Evolutionary conservation across 2,888 invertebrate genomes (phyloP).

Genomic region (Incurvaria masculella): DNA sequence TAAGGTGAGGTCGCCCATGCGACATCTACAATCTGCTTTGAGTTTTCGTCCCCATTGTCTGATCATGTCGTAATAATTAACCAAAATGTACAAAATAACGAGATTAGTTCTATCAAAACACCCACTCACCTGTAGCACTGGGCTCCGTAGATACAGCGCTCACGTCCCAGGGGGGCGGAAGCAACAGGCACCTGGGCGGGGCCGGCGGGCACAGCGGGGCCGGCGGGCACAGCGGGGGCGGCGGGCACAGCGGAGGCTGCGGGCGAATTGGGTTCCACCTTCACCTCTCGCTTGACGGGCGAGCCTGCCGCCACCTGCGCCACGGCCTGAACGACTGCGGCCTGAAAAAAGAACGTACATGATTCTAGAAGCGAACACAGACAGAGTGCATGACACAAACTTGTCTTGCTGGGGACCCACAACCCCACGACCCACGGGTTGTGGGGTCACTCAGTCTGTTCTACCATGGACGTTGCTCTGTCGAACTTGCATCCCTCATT

Average conservation of each 20-base stretch:
- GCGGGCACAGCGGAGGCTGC: constrained; percentile 1
- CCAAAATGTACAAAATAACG: background rate
- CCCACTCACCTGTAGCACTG: constrained; percentile 58
- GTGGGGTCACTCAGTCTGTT: too few relatives aligned
- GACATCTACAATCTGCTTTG: too few relatives aligned
- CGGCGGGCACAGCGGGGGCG: background rate
- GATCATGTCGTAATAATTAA: constrained; percentile 5
- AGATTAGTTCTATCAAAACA: background rate
- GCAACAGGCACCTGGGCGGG: constrained; percentile 2
- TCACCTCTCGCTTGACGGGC: constrained; percentile 8
- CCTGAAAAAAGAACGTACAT: too few relatives aligned
- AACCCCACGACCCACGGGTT: too few relatives aligned
- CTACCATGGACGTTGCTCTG: too few relatives aligned
- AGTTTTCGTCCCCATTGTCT: too few relatives aligned
- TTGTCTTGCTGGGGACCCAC: too few relatives aligned
- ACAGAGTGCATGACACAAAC: too few relatives aligned
- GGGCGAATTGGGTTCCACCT: constrained; percentile 7
- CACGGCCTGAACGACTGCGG: background rate
- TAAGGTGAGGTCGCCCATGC: too few relatives aligned
- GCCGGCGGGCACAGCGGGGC: too few relatives aligned
- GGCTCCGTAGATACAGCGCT: constrained; percentile 62
- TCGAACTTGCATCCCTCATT: too few relatives aligned
- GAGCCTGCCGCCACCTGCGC: constrained; percentile 16
- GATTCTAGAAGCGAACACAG: too few relatives aligned
- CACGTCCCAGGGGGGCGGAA: constrained; percentile 23